Evolutionary conservation across 2,113 vertebrate genomes (phyloP), one percentile per base, ranked within the genome.

Genomic region (Cinclus cinclus): DNA sequence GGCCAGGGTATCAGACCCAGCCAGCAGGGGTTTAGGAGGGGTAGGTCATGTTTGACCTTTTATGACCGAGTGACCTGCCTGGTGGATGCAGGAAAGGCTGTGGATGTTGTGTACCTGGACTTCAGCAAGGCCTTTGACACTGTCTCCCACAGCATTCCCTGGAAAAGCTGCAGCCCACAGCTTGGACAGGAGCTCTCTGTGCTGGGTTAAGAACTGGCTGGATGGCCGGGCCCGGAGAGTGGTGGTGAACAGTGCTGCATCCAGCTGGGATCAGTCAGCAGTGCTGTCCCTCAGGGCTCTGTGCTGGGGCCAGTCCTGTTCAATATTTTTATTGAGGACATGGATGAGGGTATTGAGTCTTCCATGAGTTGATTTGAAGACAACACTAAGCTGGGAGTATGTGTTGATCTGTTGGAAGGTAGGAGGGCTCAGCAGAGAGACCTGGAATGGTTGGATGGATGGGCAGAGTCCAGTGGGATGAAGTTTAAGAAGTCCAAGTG

Each of bases 331-430:
- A 41, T 2, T 50, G 28, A 50, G 25, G 7, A 33, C 16, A 41
- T 21, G 22, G 28, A 59, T 31, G 73, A 47, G 20, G 9, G 14
- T 1, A 30, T 31, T 31, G 33, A 75, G 35, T 39, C n/a, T 15
- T 24, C 12, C 35, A 31, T 31, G 8, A 31, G n/a, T 19, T 49
- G 49, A 20, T 41, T 39, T 41, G 46, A 3, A 25, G 46, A 49
- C 0, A 2, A 20, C 28, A 50, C 4, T 39, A 15, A 62, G 10
- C 22, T 62, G 28, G n/a, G n/a, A 33, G 3, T 0, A 0, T 39
- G 7, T 62, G 16, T 49, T 0, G 0, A 27, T 33, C 17, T 77
- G 2, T 20, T 33, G 58, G 35, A 62, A 10, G 2, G 2, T 2
- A 33, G 58, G 22, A 41, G 6, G 35, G 35, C 35, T 33, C 35